phyloP scores from a whole-genome alignment of 1,140 invertebrate genomes.

The Drosophila lini region DNA sequence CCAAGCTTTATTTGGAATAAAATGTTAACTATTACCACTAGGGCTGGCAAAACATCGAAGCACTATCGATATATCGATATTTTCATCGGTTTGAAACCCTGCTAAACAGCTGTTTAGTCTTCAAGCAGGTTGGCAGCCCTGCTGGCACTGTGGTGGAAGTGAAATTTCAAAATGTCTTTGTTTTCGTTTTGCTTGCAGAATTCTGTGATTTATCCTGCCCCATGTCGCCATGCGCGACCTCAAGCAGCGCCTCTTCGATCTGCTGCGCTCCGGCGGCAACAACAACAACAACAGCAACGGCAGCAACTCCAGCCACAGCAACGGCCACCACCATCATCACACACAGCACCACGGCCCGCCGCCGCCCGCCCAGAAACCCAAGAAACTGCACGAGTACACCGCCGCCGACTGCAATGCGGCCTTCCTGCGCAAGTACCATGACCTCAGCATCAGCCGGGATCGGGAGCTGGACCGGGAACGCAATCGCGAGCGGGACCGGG shows the following conservation, averaged over 20 bases:
- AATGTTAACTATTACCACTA: too few species aligned
- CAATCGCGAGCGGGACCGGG: conserved; percentile 31
- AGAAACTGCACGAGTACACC: conserved; percentile 75
- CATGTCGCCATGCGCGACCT: conserved; percentile 76
- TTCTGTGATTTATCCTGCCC: conserved; percentile 3
- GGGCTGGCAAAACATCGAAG: too few species aligned
- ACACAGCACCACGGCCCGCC: conserved; percentile 18
- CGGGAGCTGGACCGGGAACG: conserved; percentile 31
- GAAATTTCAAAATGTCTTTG: not conserved
- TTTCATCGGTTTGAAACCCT: too few species aligned
- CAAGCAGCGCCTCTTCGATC: conserved; percentile 78
- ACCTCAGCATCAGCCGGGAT: conserved; percentile 55
- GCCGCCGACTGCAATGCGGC: conserved; percentile 74
- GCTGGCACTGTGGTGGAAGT: too few species aligned
- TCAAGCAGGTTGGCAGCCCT: not conserved
- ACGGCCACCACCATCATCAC: not conserved
- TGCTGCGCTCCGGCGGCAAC: conserved; percentile 73
- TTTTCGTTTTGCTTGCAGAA: conserved; percentile 7
- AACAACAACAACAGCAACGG: conserved; percentile 28
- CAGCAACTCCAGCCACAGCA: conserved; percentile 15
- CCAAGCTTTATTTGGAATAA: not conserved
- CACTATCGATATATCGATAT: too few species aligned
- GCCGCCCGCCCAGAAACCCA: conserved; percentile 55
- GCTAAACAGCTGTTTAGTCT: too few species aligned
- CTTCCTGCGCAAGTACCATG: conserved; percentile 75